Percentiles rank a stretch among this genome's conserved stretches.
Evolutionary conservation across 2,113 vertebrate species (phyloP).

Genomic region (Phalacrocorax brasilianus): DNA sequence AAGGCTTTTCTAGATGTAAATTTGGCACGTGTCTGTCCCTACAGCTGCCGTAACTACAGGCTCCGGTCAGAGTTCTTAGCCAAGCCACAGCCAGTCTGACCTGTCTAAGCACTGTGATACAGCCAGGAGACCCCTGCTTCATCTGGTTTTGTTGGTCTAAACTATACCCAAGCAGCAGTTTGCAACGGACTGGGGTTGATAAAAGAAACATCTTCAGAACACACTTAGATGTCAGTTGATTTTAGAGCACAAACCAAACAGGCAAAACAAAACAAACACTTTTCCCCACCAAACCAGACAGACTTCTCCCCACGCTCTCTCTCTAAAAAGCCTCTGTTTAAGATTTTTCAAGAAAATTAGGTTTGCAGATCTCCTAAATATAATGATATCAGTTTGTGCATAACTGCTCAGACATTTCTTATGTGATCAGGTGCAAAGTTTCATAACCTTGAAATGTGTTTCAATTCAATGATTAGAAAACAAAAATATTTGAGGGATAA

Average conservation of each 20-base stretch:
- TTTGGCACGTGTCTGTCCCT: neutral
- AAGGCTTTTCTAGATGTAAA: neutral
- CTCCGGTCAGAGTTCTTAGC: neutral
- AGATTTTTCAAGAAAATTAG: conserved; percentile 20
- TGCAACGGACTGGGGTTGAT: accelerated
- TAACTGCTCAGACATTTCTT: neutral
- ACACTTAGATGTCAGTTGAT: neutral
- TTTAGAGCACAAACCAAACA: neutral
- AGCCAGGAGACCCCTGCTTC: neutral
- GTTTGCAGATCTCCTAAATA: conserved; percentile 3
- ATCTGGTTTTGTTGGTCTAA: neutral
- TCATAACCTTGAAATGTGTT: neutral
- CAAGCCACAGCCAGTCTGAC: neutral
- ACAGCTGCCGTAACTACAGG: neutral
- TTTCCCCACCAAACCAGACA: neutral
- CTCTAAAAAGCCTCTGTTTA: neutral
- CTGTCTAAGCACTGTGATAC: neutral
- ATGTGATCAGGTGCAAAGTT: neutral
- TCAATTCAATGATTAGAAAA: conserved; percentile 21
- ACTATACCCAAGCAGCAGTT: neutral
- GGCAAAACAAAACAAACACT: neutral
- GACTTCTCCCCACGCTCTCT: neutral
- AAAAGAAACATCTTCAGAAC: neutral
- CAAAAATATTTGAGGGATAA: conserved; percentile 40
- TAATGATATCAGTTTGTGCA: neutral